These are phyloP conservation scores for Eulemur rufifrons DNA, from an alignment of 2,113 vertebrate genomes.

Conservation along the genomic window DNA sequence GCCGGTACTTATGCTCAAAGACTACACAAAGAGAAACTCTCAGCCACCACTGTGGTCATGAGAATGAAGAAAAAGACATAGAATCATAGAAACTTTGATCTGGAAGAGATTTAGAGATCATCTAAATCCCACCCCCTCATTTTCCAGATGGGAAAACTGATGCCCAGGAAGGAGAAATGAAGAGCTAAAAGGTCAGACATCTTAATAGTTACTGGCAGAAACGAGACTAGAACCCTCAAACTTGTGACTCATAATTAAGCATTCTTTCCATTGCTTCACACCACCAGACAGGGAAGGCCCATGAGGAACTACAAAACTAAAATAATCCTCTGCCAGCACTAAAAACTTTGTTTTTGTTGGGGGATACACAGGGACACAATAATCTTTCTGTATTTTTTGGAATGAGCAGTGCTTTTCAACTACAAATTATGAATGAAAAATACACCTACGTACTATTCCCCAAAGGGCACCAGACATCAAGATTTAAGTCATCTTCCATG, in stretches of 20 bases:
- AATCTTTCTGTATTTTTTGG: not conserved
- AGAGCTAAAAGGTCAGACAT: conserved; percentile 57
- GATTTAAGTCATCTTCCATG: not conserved
- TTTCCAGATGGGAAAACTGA: conserved; percentile 62
- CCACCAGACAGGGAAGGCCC: not conserved
- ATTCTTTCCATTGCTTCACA: conserved; percentile 37
- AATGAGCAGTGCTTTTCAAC: not conserved
- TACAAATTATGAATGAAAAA: conserved; percentile 33
- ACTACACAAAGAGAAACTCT: not conserved
- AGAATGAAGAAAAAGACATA: not conserved
- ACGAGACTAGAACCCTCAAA: conserved; percentile 55
- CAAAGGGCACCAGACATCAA: not conserved
- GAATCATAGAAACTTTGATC: conserved; percentile 16
- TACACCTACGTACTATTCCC: not conserved
- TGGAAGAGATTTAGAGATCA: conserved; percentile 19
- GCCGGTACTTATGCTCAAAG: not conserved
- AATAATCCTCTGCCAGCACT: not conserved
- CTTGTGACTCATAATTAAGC: conserved; percentile 7
- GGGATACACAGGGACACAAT: not conserved
- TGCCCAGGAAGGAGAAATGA: conserved; percentile 47
- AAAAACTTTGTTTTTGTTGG: not conserved
- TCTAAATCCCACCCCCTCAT: conserved; percentile 54
- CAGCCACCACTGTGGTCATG: not conserved
- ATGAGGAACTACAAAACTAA: not conserved
- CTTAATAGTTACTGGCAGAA: conserved; percentile 36